phyloP scores from a whole-genome alignment of 2,113 vertebrate species.

The Camelus dromedarius region DNA sequence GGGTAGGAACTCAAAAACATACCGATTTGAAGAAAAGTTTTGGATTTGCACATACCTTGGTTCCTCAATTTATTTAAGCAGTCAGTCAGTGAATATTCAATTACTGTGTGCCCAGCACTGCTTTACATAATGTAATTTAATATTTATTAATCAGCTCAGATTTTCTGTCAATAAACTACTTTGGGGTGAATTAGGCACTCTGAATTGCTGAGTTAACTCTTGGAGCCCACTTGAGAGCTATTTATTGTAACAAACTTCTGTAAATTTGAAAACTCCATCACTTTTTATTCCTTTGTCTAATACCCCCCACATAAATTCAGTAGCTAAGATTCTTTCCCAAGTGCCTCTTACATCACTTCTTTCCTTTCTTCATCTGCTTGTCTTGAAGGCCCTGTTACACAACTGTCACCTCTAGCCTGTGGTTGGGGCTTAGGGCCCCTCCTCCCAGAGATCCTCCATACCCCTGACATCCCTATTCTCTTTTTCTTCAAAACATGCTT shows the following conservation, averaged over 20 bases:
- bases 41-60: constrained; percentile 45
- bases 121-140: constrained; percentile 67
- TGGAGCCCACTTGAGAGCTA: not conserved
- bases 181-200: not conserved
- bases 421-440: constrained; percentile 49
- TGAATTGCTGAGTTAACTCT: constrained; percentile 5
- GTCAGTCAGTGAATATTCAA: constrained; percentile 58
- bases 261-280: not conserved
- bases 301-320: constrained; percentile 32
- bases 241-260: constrained; percentile 17
- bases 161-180: constrained; percentile 60
- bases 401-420: constrained; percentile 61
- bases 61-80: constrained; percentile 59
- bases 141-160: constrained; percentile 62
- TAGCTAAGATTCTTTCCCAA: constrained; percentile 74
- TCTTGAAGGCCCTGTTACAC: constrained; percentile 67
- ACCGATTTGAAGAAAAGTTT: constrained; percentile 14
- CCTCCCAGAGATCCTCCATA: not conserved
- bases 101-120: constrained; percentile 30
- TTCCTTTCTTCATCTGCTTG: constrained; percentile 72
- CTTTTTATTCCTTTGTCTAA: not conserved
- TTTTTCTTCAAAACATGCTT: constrained; percentile 34
- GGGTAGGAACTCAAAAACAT: not conserved
- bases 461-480: not conserved
- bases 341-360: constrained; percentile 72